These are phyloP conservation scores for Cyphomyrus discorhynchus DNA, from an alignment of 2,113 vertebrate species.

Conservation along the genomic window DNA sequence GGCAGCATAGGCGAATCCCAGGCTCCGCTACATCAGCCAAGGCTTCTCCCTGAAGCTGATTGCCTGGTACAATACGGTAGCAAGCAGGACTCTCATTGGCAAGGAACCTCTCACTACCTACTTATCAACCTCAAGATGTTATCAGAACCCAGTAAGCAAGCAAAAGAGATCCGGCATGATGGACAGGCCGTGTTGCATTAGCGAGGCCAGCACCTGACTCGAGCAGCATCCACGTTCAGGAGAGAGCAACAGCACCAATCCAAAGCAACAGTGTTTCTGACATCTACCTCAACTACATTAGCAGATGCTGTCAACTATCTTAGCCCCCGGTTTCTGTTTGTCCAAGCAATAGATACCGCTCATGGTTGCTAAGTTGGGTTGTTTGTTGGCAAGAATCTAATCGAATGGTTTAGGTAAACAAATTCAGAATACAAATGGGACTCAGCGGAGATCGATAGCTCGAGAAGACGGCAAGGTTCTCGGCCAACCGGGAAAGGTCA, in stretches of 20 bases:
- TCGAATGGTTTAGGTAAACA: not conserved
- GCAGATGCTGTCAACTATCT: not conserved
- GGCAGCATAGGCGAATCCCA: not conserved
- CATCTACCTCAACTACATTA: not conserved
- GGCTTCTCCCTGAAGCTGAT: not conserved
- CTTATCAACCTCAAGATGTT: not conserved
- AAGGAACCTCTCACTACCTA: not conserved
- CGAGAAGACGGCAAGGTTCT: not conserved
- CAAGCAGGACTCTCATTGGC: not conserved
- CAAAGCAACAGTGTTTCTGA: not conserved
- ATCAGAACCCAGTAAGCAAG: not conserved
- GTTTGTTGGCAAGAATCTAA: not conserved
- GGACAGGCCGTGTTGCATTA: not conserved
- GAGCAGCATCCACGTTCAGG: not conserved
- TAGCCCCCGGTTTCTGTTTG: not conserved
- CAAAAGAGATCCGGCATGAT: not conserved
- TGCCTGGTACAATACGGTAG: not conserved
- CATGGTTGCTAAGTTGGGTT: not conserved
- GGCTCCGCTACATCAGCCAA: not conserved
- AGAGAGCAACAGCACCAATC: not conserved
- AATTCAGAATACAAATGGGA: conserved; percentile 1
- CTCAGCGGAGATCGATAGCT: too few relatives aligned
- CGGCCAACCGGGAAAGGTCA: not conserved
- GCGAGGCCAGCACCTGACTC: not conserved
- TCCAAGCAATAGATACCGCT: not conserved